Percentiles rank a stretch among this genome's conserved stretches.
These are phyloP conservation scores for Bufo gargarizans DNA, from an alignment of 2,113 vertebrate species.

Conservation along the genomic window DNA sequence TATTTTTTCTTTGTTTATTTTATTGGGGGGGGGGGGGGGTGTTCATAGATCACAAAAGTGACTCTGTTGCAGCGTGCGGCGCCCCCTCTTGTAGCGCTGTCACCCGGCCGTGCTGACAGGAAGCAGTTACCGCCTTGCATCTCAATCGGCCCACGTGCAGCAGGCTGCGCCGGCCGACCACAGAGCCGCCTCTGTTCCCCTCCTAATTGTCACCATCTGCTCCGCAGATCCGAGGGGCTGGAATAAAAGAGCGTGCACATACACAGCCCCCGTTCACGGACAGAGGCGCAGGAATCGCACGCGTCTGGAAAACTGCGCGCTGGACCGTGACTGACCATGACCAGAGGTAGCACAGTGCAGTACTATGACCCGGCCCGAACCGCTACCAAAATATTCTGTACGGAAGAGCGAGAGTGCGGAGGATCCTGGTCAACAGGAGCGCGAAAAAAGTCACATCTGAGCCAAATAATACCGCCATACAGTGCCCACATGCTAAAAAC, in stretches of 20 bases:
- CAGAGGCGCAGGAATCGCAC: not conserved
- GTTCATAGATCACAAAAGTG: conserved; percentile 64
- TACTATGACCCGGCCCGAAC: not conserved
- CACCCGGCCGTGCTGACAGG: conserved; percentile 65
- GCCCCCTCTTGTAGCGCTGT: conserved; percentile 60
- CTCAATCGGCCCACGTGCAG: conserved; percentile 71
- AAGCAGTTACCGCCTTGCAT: conserved; percentile 68
- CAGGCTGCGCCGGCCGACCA: conserved; percentile 64
- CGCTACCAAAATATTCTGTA: not conserved
- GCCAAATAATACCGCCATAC: not conserved
- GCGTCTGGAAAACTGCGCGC: not conserved
- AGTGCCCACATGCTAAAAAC: not conserved
- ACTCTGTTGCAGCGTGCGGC: conserved; percentile 62
- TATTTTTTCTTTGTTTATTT: not conserved
- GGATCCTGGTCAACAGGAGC: not conserved
- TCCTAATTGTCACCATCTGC: conserved; percentile 70
- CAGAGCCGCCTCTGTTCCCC: conserved; percentile 68
- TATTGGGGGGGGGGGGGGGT: conserved; percentile 34
- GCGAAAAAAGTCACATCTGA: not conserved
- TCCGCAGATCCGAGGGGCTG: conserved; percentile 59
- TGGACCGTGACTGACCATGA: not conserved
- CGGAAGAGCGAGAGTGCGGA: not conserved
- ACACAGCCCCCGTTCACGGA: not conserved
- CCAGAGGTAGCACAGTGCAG: not conserved
- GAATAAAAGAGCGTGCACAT: conserved; percentile 30